phyloP scores from a whole-genome alignment of 2,797 vertebrate genomes.

The Scarus forsteni region DNA sequence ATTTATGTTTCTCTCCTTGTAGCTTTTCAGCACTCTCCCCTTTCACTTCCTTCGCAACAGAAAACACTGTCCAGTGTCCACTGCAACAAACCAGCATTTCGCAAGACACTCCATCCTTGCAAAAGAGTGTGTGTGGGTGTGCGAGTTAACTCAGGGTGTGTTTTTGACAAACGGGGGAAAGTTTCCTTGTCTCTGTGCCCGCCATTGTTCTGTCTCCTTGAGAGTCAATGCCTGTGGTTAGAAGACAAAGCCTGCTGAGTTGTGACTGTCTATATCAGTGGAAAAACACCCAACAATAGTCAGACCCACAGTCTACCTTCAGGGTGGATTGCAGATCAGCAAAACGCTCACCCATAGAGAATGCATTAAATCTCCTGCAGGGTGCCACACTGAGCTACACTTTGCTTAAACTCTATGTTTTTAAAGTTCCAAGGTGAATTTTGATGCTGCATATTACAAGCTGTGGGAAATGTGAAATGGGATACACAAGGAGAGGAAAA shows the following conservation, averaged over 20 bases:
- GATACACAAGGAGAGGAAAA: conserved; percentile 15
- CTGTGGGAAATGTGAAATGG: conserved; percentile 41
- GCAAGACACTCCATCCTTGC: conserved; percentile 57
- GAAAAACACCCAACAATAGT: conserved; percentile 59
- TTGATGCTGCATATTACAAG: conserved; percentile 55
- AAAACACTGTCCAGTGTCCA: conserved; percentile 56
- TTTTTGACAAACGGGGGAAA: conserved; percentile 67
- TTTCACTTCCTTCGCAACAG: conserved; percentile 52
- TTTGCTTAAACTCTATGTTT: conserved; percentile 49
- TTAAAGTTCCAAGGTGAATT: conserved; percentile 73
- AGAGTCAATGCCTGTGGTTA: conserved; percentile 73
- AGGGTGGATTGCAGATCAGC: conserved; percentile 50
- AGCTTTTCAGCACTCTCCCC: conserved; percentile 60
- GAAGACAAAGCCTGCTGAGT: conserved; percentile 66
- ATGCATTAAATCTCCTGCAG: conserved; percentile 66
- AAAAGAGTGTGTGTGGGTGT: conserved; percentile 62
- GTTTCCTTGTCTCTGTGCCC: conserved; percentile 78
- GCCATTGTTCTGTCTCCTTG: conserved; percentile 79
- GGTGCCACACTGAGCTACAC: conserved; percentile 46
- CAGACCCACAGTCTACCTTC: conserved; percentile 53
- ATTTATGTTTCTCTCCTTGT: conserved; percentile 65
- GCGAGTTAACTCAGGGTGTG: conserved; percentile 52
- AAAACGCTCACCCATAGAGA: conserved; percentile 73
- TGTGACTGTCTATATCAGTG: conserved; percentile 56
- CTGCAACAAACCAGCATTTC: conserved; percentile 56